Conservation (phyloP, 1,140 invertebrate species). For the Drosophila lowei region DNA sequence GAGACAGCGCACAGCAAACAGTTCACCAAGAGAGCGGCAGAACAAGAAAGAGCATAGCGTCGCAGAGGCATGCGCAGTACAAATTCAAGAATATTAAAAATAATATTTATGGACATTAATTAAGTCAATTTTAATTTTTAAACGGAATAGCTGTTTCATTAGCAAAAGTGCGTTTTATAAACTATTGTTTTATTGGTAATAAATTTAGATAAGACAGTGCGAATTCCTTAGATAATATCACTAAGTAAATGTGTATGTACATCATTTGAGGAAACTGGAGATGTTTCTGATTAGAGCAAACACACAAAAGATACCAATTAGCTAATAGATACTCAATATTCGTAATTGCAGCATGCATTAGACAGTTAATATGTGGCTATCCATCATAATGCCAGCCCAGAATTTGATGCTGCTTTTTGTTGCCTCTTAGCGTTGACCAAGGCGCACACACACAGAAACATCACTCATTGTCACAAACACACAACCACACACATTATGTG, state of each 20-base stretch:
- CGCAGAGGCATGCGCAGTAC: conserved; percentile 51
- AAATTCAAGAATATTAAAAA: not conserved
- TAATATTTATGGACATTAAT: not conserved
- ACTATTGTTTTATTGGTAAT: too few species aligned
- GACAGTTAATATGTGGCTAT: conserved; percentile 45
- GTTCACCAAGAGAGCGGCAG: conserved; percentile 1
- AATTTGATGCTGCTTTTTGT: conserved; percentile 3
- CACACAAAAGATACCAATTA: conserved; percentile 20
- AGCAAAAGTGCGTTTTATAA: too few species aligned
- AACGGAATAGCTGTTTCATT: too few species aligned
- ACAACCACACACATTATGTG: conserved; percentile 36
- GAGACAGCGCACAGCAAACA: conserved; percentile 8
- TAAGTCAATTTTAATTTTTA: too few species aligned
- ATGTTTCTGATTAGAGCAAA: conserved; percentile 1
- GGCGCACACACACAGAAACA: conserved; percentile 23
- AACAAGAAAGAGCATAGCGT: conserved; percentile 2
- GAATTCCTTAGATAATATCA: not conserved
- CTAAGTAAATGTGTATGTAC: conserved; percentile 4
- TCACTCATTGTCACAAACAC: conserved; percentile 48
- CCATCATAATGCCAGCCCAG: conserved; percentile 33
- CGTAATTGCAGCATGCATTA: conserved; percentile 50
- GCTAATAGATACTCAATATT: conserved; percentile 40
- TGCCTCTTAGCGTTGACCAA: conserved; percentile 38
- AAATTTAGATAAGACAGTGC: conserved; percentile 39
- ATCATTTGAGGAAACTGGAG: not conserved